Evolutionary conservation across 2,797 vertebrate species (phyloP).

Genomic region (Philypnodon macrostomus): DNA sequence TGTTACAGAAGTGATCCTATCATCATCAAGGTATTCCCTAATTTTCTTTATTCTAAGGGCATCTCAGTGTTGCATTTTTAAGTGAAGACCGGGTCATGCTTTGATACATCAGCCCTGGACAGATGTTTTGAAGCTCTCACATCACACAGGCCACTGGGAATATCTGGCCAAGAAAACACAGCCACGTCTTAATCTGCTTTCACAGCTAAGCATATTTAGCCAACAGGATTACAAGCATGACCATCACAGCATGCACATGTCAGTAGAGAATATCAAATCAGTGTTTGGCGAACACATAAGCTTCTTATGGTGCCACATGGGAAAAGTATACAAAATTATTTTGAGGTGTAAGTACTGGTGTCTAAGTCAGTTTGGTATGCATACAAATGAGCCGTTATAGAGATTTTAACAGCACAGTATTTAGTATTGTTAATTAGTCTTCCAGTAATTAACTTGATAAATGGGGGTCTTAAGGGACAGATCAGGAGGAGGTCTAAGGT

Average conservation of each 20-base stretch:
- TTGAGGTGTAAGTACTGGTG: slow-evolving; percentile 46
- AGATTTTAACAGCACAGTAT: slow-evolving; percentile 52
- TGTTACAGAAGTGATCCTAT: too few relatives aligned
- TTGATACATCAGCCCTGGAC: slow-evolving; percentile 50
- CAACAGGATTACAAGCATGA: slow-evolving; percentile 79
- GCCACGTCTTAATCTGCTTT: slow-evolving; percentile 75
- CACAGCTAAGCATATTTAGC: slow-evolving; percentile 76
- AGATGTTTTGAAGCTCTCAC: slow-evolving; percentile 56
- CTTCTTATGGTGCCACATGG: slow-evolving; percentile 61
- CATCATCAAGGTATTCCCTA: not conserved
- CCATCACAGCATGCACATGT: slow-evolving; percentile 66
- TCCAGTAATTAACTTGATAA: slow-evolving; percentile 51
- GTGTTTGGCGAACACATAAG: slow-evolving; percentile 64
- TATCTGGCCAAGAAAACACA: slow-evolving; percentile 69
- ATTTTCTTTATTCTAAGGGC: not conserved
- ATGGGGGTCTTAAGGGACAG: slow-evolving; percentile 15
- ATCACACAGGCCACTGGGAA: slow-evolving; percentile 60
- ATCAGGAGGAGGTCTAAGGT: slow-evolving; percentile 25
- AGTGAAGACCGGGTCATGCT: slow-evolving; percentile 36
- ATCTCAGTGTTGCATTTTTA: slow-evolving; percentile 12
- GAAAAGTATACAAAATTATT: slow-evolving; percentile 56
- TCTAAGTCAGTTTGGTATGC: slow-evolving; percentile 26
- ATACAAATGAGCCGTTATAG: slow-evolving; percentile 31
- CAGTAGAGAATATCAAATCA: slow-evolving; percentile 71
- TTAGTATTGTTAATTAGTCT: slow-evolving; percentile 54